Conservation (phyloP, 2,888 invertebrate species). For the Ellobium chinense region DNA sequence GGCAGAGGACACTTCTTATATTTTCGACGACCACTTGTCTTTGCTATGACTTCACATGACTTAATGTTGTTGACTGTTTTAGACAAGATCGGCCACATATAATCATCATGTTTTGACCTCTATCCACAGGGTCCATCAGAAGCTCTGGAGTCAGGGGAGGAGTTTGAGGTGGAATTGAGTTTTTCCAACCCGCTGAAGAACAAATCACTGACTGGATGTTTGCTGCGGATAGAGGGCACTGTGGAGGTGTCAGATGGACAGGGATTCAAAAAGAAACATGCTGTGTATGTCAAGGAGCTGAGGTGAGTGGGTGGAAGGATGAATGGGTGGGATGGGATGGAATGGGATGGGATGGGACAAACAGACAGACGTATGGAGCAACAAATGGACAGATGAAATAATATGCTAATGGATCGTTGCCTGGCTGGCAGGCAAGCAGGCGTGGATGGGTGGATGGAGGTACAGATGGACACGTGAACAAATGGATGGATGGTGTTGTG, state of each 20-base stretch:
- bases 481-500: too few relatives aligned
- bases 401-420: too few relatives aligned
- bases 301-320: background rate
- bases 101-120: too few relatives aligned
- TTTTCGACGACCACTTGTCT: too few relatives aligned
- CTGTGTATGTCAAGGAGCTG: background rate
- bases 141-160: background rate
- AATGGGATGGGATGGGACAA: too few relatives aligned
- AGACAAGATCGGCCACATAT: too few relatives aligned
- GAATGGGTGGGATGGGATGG: background rate
- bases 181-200: background rate
- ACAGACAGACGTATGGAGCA: too few relatives aligned
- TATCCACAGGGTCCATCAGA: background rate
- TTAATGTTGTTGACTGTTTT: background rate
- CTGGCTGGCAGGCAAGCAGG: too few relatives aligned
- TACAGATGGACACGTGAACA: too few relatives aligned
- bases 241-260: background rate
- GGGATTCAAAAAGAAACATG: background rate
- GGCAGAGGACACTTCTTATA: too few relatives aligned
- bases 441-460: too few relatives aligned
- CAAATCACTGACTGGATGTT: background rate
- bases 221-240: constrained; percentile 7
- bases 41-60: background rate
- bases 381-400: too few relatives aligned
- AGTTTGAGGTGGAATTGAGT: background rate